Evolutionary conservation across 2,888 invertebrate genomes (phyloP).

Genomic region (Spatulosminthurus flaviceps): DNA sequence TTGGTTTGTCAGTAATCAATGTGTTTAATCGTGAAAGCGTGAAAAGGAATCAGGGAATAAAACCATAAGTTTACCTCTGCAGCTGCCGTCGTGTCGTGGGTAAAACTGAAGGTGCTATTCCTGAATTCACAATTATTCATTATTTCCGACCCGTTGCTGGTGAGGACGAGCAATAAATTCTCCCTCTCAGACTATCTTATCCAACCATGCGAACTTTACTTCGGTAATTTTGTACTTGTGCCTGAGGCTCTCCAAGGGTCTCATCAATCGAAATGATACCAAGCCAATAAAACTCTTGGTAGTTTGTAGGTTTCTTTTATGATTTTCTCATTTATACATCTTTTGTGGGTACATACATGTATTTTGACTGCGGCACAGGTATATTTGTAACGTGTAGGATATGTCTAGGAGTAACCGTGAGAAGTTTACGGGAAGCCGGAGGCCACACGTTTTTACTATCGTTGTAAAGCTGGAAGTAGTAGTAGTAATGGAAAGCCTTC

Average conservation of each 20-base stretch:
- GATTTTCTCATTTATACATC: constrained; percentile 3
- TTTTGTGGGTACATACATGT: background rate
- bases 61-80: background rate
- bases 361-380: too few relatives aligned
- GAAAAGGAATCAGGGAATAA: background rate
- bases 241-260: background rate
- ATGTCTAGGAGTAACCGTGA: too few relatives aligned
- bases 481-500: too few relatives aligned
- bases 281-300: background rate
- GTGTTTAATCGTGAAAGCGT: constrained; percentile 9
- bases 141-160: constrained; percentile 8
- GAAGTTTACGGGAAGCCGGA: background rate
- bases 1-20: background rate
- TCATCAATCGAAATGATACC: constrained; percentile 18
- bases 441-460: background rate
- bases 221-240: background rate
- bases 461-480: too few relatives aligned
- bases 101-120: background rate
- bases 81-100: too few relatives aligned
- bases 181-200: background rate
- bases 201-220: background rate
- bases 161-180: constrained; percentile 14
- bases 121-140: background rate
- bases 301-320: constrained; percentile 12
- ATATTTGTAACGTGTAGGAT: too few relatives aligned